phyloP scores from a whole-genome alignment of 2,113 vertebrate genomes.

The Carassius gibelio region DNA sequence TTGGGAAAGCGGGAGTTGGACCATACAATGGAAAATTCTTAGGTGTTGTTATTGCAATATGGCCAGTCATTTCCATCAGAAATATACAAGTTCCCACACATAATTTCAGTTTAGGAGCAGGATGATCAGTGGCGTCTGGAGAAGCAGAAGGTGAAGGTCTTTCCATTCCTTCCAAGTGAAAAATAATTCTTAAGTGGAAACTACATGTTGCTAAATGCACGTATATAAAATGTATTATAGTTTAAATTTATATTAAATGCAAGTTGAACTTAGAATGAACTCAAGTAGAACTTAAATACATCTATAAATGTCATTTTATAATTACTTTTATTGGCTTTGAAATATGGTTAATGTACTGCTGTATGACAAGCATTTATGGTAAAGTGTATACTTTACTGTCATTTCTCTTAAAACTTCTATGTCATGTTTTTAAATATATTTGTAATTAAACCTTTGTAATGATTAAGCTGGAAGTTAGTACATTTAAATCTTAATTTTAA shows the following conservation, averaged over 20 bases:
- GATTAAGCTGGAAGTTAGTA: background rate
- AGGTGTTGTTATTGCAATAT: background rate
- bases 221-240: background rate
- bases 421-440: background rate
- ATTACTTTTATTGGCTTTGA: background rate
- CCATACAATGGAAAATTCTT: constrained; percentile 7
- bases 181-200: background rate
- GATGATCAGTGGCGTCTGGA: constrained; percentile 35
- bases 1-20: background rate
- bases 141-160: background rate
- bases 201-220: background rate
- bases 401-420: background rate
- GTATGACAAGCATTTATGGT: background rate
- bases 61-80: background rate
- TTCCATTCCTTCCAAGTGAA: background rate
- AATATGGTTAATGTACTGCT: background rate
- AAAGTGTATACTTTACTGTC: background rate
- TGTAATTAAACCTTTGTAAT: background rate
- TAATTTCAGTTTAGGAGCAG: constrained; percentile 26
- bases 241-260: background rate
- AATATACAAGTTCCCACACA: constrained; percentile 10
- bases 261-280: background rate
- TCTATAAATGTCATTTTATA: background rate
- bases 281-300: background rate
- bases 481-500: background rate